These are phyloP conservation scores for Gibbula magus DNA, from an alignment of 2,888 invertebrate genomes.

Conservation along the genomic window DNA sequence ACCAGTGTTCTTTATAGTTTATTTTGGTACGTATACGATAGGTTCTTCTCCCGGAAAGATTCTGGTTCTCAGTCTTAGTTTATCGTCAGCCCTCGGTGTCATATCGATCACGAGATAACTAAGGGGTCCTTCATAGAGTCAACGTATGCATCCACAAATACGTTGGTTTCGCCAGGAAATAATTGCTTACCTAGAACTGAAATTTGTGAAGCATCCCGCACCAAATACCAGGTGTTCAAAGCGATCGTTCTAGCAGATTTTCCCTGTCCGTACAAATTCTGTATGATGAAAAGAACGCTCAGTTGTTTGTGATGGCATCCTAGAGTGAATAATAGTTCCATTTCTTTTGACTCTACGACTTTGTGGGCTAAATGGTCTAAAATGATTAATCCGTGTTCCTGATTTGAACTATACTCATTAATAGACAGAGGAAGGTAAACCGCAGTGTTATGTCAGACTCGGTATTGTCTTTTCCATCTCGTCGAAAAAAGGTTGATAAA, in stretches of 20 bases:
- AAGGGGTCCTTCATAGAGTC: constrained; percentile 28
- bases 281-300: constrained; percentile 35
- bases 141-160: constrained; percentile 28
- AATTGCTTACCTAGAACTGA: constrained; percentile 27
- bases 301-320: constrained; percentile 29
- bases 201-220: constrained; percentile 33
- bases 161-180: constrained; percentile 26
- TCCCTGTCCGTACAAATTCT: constrained; percentile 35
- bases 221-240: constrained; percentile 33
- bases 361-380: constrained; percentile 34
- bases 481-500: constrained; percentile 10
- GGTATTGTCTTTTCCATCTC: not conserved
- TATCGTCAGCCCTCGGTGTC: constrained; percentile 27
- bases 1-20: constrained; percentile 6
- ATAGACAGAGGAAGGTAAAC: not conserved
- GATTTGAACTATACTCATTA: not conserved
- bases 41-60: constrained; percentile 26
- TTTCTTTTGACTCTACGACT: not conserved
- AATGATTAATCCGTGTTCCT: not conserved
- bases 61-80: constrained; percentile 33
- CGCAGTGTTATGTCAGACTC: not conserved
- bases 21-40: not conserved
- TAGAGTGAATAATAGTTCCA: constrained; percentile 31
- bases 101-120: constrained; percentile 33
- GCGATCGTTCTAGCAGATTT: constrained; percentile 36